Evolutionary conservation across 2,797 vertebrate genomes (phyloP), one percentile per base, ranked within the genome.

Genomic region (Galago senegalensis): DNA sequence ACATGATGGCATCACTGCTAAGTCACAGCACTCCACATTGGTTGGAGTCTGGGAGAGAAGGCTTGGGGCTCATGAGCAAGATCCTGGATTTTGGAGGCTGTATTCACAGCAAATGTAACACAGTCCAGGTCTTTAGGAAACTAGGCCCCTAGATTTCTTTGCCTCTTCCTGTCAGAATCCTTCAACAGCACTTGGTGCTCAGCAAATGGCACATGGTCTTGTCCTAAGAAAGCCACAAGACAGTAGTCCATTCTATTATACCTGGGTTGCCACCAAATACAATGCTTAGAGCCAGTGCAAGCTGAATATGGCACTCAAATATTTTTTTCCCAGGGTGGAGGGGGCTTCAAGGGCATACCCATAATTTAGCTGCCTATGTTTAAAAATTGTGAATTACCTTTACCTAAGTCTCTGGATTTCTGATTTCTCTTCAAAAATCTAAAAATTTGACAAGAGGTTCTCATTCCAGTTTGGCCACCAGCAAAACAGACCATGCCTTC

Each of bases 371-470:
- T 4, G 43, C 34, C 37, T 86, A 16, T n/a, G 29, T 53, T 69
- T 91, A 76, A 91, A 89, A 87, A 60, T 4, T 43, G 9, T 73
- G 60, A 14, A 3, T 14, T 67, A 9, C 16, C 7, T 89, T 89
- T 81, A 80, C 34, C 46, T 29, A 89, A 81, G 12, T 23, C 27
- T 91, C n/a, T 67, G 2, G 37, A 81, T 67, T 89, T 92, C 87
- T 70, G 21, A 92, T 5, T 91, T 83, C 37, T 92, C 87, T 88
- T 88, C 17, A 86, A 96, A 94, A 29, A 81, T 53, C 29, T 84
- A 34, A 40, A 87, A n/a, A 58, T 34, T 29, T 58, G 72, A 21
- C 25, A 79, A 73, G 11, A 25, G 17, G 14, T 43, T 25, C 17
- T 92, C 56, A 63, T 46, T 65, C 34, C 31, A 73, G 2, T 5